These are phyloP conservation scores for Dexiosoma caninum DNA, from an alignment of 2,888 invertebrate genomes.

Conservation along the genomic window DNA sequence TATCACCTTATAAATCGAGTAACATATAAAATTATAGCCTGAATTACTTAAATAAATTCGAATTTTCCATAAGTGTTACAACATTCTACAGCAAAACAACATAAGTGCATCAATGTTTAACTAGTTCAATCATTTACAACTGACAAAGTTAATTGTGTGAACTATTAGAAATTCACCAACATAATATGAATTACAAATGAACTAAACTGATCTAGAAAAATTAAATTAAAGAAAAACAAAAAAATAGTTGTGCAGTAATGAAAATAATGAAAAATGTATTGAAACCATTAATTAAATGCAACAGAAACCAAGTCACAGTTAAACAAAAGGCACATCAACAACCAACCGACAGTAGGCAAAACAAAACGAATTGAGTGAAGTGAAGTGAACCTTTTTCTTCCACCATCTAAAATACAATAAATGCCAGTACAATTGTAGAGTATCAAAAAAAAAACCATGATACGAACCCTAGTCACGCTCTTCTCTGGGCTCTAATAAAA, in stretches of 20 bases:
- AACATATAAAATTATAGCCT: too few relatives aligned
- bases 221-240: not conserved
- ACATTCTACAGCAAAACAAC: constrained; percentile 16
- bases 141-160: constrained; percentile 15
- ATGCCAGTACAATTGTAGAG: constrained; percentile 50
- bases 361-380: too few relatives aligned
- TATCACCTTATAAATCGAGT: not conserved
- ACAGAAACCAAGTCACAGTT: constrained; percentile 17
- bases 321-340: constrained; percentile 18
- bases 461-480: not conserved
- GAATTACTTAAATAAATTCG: too few relatives aligned
- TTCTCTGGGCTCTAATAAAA: not conserved
- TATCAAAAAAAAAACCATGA: constrained; percentile 48
- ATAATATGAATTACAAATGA: constrained; percentile 61
- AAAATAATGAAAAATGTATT: constrained; percentile 28
- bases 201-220: constrained; percentile 51
- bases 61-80: too few relatives aligned
- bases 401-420: constrained; percentile 3
- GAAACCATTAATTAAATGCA: constrained; percentile 59
- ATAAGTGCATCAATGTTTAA: constrained; percentile 5
- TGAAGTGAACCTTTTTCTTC: constrained; percentile 15
- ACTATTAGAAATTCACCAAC: constrained; percentile 53
- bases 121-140: not conserved
- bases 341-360: not conserved
- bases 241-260: not conserved